phyloP scores from a whole-genome alignment of 2,797 vertebrate species.

The Sebastes taczanowskii region DNA sequence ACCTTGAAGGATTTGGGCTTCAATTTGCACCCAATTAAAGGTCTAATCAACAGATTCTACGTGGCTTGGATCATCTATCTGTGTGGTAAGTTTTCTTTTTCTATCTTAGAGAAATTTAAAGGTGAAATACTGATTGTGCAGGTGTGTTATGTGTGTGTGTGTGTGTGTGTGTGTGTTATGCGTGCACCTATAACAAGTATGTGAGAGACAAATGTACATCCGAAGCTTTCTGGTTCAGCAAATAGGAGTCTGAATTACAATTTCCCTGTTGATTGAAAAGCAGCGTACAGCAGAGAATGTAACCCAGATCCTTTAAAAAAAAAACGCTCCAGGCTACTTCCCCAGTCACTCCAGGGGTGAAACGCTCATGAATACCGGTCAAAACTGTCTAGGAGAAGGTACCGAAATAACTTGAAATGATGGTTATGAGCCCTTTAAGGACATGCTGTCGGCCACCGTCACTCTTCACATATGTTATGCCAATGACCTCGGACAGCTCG shows the following conservation, averaged over 20 bases:
- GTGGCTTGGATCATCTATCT: neutral
- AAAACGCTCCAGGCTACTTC: slow-evolving; percentile 43
- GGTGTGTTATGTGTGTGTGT: neutral
- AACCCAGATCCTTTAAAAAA: slow-evolving; percentile 43
- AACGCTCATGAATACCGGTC: slow-evolving; percentile 40
- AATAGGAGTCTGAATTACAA: slow-evolving; percentile 20
- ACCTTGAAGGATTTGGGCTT: slow-evolving; percentile 13
- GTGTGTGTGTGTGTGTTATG: too few species aligned
- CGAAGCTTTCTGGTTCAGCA: slow-evolving; percentile 6
- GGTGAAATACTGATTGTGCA: neutral
- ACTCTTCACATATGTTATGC: slow-evolving; percentile 52
- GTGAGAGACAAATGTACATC: neutral
- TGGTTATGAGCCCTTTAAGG: slow-evolving; percentile 38
- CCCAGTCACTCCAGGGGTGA: slow-evolving; percentile 47
- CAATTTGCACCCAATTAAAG: neutral
- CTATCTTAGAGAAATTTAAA: neutral
- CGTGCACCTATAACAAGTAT: neutral
- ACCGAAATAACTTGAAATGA: slow-evolving; percentile 49
- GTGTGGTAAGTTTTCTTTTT: slow-evolving; percentile 49
- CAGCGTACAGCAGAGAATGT: slow-evolving; percentile 18
- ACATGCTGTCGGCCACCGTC: slow-evolving; percentile 47
- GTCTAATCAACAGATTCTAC: neutral
- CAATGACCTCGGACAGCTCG: slow-evolving; percentile 51
- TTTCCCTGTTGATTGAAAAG: slow-evolving; percentile 34
- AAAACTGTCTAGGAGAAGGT: slow-evolving; percentile 25